phyloP scores from a whole-genome alignment of 2,113 vertebrate species.

The Callopanchax toddi region DNA sequence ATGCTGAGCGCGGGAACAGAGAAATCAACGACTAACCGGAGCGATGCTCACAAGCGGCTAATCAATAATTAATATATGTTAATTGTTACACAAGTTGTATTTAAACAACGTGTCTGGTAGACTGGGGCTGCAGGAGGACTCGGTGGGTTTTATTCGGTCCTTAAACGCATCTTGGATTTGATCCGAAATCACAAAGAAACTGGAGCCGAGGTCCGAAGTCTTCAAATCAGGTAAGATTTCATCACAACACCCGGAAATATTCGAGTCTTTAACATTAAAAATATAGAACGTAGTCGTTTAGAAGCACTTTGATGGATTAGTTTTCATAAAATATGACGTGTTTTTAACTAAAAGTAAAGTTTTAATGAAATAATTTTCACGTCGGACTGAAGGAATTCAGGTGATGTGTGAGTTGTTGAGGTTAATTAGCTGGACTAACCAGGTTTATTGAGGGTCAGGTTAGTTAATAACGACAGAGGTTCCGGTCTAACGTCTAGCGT shows the following conservation, averaged over 20 bases:
- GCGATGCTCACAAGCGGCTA: constrained; percentile 36
- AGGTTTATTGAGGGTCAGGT: neutral
- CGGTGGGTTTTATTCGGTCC: constrained; percentile 14
- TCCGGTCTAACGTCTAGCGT: too few species aligned
- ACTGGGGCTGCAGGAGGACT: constrained; percentile 35
- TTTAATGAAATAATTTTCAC: too few species aligned
- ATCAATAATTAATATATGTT: constrained; percentile 28
- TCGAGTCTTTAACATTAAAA: neutral
- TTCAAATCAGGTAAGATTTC: constrained; percentile 46
- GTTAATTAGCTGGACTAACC: neutral
- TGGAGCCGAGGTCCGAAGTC: constrained; percentile 60
- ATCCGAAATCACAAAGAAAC: constrained; percentile 28
- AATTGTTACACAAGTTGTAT: constrained; percentile 52
- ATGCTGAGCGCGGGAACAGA: constrained; percentile 36
- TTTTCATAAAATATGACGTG: too few species aligned
- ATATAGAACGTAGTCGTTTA: too few species aligned
- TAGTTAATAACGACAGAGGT: too few species aligned
- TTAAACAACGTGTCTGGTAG: constrained; percentile 25
- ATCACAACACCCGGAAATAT: neutral
- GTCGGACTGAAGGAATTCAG: too few species aligned
- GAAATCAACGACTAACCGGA: constrained; percentile 36
- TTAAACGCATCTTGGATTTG: constrained; percentile 53
- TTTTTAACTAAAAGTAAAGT: too few species aligned
- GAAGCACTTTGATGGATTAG: too few species aligned
- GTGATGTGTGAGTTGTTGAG: neutral